Base-by-base conservation (phyloP, 2,113 vertebrate species). In the Nestor notabilis region DNA sequence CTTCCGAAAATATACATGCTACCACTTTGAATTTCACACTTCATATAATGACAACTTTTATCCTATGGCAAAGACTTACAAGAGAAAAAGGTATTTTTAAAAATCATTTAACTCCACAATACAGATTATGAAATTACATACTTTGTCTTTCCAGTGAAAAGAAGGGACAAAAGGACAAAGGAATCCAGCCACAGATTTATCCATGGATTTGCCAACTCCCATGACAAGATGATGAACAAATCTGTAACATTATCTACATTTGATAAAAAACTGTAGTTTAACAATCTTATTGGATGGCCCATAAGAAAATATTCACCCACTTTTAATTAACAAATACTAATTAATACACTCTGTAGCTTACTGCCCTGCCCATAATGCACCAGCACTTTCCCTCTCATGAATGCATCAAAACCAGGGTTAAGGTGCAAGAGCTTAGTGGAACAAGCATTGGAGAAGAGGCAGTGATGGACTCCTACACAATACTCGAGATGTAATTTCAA, bases 1-100 rank as follows among this genome's bases (percentile, higher is more conserved):
- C 79, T 94, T 96, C 82, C 14, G n/a, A 91, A 95, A 93, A 95
- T 39, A 84, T 79, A 75, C 44, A 64, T 49, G 79, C 58, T 90
- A 68, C 52, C 68, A 80, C 75, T 94, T 88, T 29, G 61, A 93
- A 77, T 94, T 82, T 74, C 53, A 90, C 46, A 69, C 55, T 61
- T 95, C 55, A 85, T 87, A 61, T 43, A 74, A 12, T 17, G 49
- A 87, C 44, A 65, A 47, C 35, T 90, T 83, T 74, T 80, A 84
- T 75, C 35, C 47, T 20, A 47, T 13, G 35, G 44, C 44, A 86
- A 93, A 60, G 43, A 83, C 29, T 66, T 83, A 77, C 33, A 83
- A 84, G 64, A 28, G 10, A 49, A 74, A 88, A 95, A 88, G 15
- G 3, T 27, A 70, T 70, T 68, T 84, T 88, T 37, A 3, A n/a